Base-by-base conservation (phyloP, 1,140 invertebrate genomes). In the Metaphire vulgaris region DNA sequence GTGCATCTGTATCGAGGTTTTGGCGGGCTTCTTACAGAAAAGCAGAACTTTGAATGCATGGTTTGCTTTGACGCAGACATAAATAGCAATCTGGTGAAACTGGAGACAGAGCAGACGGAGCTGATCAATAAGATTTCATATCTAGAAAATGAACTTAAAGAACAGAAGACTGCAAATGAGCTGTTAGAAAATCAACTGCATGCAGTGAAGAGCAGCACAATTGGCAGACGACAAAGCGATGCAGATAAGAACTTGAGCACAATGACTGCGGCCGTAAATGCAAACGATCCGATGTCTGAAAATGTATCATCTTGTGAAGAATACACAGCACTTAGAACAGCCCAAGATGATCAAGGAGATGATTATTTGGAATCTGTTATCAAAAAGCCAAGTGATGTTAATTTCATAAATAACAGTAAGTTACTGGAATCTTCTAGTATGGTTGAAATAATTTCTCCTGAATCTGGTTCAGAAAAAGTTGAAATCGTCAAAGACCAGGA, bases 1-100 rank as follows among this genome's bases (percentile, higher is more conserved):
- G 84, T 93, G 32, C 90, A 90, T 41, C 86, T 95, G 33, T 95
- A 93, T 82, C 88, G 92, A 79, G 92, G 92, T 77, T 91, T 89
- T 79, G 81, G 83, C 26, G 76, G 75, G 30, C 83, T 83, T n/a
- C 67, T 67, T 16, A 78, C 73, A 67, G 81, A 84, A 32, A 82
- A 77, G n/a, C 29, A 32, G 34, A 80, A 84, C 75, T 72, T 77
- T 28, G 74, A 69, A 12, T 81, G 81, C 74, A 74, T 80, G 73
- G 81, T 79, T 33, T 79, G 82, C 64, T 32, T 83, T 6, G 41
- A 56, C 21, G 41, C 41, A 12, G 41, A 56, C 41, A 80, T 56
- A 81, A 31, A 16, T 6, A 72, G 68, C 16, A 34, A 31, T 41
- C 31, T n/a, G 74, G 16, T 16, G 16, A 26, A 28, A 64, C 26